A percentile compares a stretch with the other conserved stretches of the same genome.
Evolutionary conservation across 2,113 vertebrate species (phyloP).

Genomic region (Eudorcas thomsonii): DNA sequence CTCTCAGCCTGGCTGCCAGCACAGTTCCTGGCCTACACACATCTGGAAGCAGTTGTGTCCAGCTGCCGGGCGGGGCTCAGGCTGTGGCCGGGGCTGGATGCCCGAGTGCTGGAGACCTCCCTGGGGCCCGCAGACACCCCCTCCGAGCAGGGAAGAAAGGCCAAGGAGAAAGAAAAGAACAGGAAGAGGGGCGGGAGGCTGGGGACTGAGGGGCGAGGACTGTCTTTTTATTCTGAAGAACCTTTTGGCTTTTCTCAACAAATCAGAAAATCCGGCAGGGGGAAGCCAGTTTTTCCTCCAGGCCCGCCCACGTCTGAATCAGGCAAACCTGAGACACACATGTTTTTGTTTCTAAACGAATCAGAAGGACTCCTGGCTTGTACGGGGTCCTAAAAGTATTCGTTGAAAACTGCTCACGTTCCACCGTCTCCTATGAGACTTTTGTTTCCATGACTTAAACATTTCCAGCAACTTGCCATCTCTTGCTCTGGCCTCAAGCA

Average conservation of each 20-base stretch:
- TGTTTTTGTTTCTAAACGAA: conserved; percentile 44
- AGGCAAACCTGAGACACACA: neutral
- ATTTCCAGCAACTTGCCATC: neutral
- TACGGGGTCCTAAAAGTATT: conserved; percentile 40
- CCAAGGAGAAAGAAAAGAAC: neutral
- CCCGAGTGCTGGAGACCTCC: neutral
- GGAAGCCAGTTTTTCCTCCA: neutral
- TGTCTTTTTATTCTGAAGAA: neutral
- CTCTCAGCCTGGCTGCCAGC: neutral
- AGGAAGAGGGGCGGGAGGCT: neutral
- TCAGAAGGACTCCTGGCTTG: neutral
- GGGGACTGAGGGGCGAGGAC: neutral
- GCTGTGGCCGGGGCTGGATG: neutral
- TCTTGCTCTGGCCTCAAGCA: neutral
- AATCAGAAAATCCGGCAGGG: neutral
- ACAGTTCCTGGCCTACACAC: neutral
- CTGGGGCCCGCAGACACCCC: neutral
- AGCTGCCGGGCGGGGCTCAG: neutral
- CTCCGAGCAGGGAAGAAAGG: neutral
- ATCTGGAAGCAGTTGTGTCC: conserved; percentile 56
- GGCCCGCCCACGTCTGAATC: neutral
- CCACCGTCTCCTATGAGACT: neutral
- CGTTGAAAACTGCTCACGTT: neutral
- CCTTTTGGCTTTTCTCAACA: neutral
- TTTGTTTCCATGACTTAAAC: neutral